Evolutionary conservation across 2,888 invertebrate species (phyloP).

Genomic region (Alloplasta piceator): DNA sequence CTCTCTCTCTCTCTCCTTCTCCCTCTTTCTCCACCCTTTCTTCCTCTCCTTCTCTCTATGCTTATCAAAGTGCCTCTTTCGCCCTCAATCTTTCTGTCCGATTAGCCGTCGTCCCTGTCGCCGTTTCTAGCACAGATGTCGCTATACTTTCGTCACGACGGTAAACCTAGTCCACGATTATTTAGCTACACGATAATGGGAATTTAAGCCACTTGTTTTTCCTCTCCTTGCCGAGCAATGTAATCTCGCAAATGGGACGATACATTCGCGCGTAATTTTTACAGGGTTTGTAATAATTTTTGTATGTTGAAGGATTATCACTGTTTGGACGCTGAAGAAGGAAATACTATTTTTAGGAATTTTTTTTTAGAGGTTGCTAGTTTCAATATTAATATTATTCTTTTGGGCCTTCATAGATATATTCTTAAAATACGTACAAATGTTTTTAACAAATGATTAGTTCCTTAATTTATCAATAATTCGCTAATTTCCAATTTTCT

Average conservation of each 20-base stretch:
- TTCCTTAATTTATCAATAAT: no score
- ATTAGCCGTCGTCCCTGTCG: conserved; percentile 42
- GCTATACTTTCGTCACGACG: not conserved
- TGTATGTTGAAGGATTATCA: no score
- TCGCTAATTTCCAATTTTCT: not conserved
- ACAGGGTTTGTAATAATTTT: no score
- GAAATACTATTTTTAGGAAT: no score
- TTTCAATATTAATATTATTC: no score
- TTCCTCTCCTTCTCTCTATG: conserved; percentile 8
- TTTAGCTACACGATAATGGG: not conserved
- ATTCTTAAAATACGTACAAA: no score
- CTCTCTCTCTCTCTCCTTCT: conserved; percentile 25
- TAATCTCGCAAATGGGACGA: not conserved
- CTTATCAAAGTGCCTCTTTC: no score
- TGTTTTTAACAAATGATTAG: no score
- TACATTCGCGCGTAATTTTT: not conserved
- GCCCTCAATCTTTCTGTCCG: conserved; percentile 7
- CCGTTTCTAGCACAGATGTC: conserved; percentile 13
- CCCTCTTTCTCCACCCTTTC: conserved; percentile 20
- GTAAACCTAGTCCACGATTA: not conserved
- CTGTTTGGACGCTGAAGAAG: no score
- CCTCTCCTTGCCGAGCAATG: conserved; percentile 2
- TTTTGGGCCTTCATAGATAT: no score
- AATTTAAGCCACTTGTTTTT: not conserved
- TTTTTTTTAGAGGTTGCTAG: no score